These are phyloP conservation scores for Fistularia commersonii DNA, from an alignment of 2,797 vertebrate genomes.

Conservation along the genomic window DNA sequence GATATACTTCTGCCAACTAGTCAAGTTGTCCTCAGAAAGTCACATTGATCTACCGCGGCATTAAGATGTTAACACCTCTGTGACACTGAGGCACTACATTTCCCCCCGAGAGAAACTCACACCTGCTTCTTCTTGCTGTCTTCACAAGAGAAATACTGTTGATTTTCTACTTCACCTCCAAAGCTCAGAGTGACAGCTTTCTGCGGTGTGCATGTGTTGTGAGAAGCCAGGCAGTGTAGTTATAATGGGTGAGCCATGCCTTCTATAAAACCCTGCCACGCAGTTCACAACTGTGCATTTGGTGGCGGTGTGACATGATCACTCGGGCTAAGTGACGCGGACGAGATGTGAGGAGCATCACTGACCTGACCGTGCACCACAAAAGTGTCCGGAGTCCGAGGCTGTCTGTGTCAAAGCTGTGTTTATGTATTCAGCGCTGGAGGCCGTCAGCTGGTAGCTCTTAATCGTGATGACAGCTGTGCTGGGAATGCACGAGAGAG, in stretches of 20 bases:
- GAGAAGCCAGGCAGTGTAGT: too few species aligned
- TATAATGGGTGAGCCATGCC: conserved; percentile 1
- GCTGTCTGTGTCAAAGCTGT: conserved; percentile 15
- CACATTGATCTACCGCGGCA: too few species aligned
- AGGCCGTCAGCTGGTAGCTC: conserved; percentile 8
- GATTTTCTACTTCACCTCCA: too few species aligned
- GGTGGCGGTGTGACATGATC: conserved; percentile 22
- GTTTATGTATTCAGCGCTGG: conserved; percentile 20
- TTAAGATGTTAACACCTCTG: too few species aligned
- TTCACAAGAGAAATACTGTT: too few species aligned
- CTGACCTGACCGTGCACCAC: conserved; percentile 30
- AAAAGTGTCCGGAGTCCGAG: conserved; percentile 11
- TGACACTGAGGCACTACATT: too few species aligned
- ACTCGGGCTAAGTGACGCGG: conserved; percentile 34
- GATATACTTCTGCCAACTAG: too few species aligned
- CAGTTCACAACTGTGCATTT: neutral
- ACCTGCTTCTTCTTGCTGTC: too few species aligned
- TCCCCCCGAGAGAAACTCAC: too few species aligned
- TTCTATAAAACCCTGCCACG: conserved; percentile 1
- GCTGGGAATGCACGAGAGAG: conserved; percentile 1
- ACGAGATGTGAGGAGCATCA: conserved; percentile 30
- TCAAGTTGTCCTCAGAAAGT: too few species aligned
- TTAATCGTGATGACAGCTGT: conserved; percentile 22
- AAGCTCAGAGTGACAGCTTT: too few species aligned
- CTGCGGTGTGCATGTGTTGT: too few species aligned